Conservation (phyloP, 35 echinoderm and acorn worm genomes). For the Holothuria glaberrima region DNA sequence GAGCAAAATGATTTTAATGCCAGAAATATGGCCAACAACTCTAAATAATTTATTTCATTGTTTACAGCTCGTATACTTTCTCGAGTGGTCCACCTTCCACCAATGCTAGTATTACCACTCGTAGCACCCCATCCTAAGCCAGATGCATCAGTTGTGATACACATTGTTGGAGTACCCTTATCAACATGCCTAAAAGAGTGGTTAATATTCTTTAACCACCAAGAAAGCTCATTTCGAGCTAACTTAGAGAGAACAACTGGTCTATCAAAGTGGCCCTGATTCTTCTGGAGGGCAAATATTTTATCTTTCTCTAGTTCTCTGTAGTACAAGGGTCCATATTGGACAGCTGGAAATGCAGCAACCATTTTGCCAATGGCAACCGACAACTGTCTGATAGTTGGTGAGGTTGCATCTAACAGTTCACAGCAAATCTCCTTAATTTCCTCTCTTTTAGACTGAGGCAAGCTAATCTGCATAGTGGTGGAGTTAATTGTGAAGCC, state of each 20-base stretch:
- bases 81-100: background rate
- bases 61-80: background rate
- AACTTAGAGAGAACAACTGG: background rate
- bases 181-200: background rate
- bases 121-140: background rate
- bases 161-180: background rate
- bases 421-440: too few relatives aligned
- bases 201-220: background rate
- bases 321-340: too few relatives aligned
- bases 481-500: too few relatives aligned
- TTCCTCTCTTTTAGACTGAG: too few relatives aligned
- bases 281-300: too few relatives aligned
- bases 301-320: too few relatives aligned
- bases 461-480: too few relatives aligned
- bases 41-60: conserved; percentile 47
- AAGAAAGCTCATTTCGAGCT: background rate
- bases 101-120: background rate
- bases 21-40: conserved; percentile 28
- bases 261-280: conserved; percentile 3
- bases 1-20: conserved; percentile 1
- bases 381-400: too few relatives aligned
- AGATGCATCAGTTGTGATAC: background rate
- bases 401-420: too few relatives aligned
- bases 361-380: too few relatives aligned
- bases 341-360: too few relatives aligned